Percentiles rank a stretch among this genome's conserved stretches.
Conservation (phyloP, 2,888 invertebrate species). For the Oligia strigilis region DNA sequence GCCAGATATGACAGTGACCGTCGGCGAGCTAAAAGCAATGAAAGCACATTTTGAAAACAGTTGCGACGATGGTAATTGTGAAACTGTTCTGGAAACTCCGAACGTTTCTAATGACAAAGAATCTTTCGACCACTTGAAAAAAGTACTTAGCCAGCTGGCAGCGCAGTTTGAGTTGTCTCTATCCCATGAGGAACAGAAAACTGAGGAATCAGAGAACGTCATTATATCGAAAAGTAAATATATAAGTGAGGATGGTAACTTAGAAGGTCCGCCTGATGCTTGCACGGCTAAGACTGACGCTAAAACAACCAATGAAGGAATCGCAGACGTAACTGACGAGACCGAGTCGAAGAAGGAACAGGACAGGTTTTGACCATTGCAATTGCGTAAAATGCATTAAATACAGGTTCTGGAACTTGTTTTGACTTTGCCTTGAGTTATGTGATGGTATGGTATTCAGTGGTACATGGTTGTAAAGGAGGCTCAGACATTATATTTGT, state of each 20-base stretch:
- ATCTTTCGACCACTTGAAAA: conserved; percentile 85
- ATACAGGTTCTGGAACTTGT: conserved; percentile 46
- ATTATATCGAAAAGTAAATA: conserved; percentile 68
- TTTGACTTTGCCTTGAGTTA: conserved; percentile 34
- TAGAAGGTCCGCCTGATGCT: conserved; percentile 36
- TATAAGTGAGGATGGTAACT: conserved; percentile 62
- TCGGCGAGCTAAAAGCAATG: conserved; percentile 87
- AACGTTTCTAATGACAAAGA: conserved; percentile 74
- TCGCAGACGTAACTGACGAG: conserved; percentile 39
- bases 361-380: conserved; percentile 70
- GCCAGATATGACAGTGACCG: conserved; percentile 89
- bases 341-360: conserved; percentile 55
- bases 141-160: conserved; percentile 83
- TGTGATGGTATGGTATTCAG: conserved; percentile 22
- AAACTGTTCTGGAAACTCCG: conserved; percentile 68
- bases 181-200: conserved; percentile 74
- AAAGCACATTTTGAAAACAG: conserved; percentile 74
- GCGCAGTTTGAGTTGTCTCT: conserved; percentile 83
- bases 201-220: conserved; percentile 64
- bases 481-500: conserved; percentile 4
- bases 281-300: conserved; percentile 49
- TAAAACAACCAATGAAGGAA: conserved; percentile 30
- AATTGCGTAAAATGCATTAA: conserved; percentile 50
- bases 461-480: conserved; percentile 2
- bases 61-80: conserved; percentile 77